Conservation (phyloP, 2,113 vertebrate species). For the Psilopogon haemacephalus region DNA sequence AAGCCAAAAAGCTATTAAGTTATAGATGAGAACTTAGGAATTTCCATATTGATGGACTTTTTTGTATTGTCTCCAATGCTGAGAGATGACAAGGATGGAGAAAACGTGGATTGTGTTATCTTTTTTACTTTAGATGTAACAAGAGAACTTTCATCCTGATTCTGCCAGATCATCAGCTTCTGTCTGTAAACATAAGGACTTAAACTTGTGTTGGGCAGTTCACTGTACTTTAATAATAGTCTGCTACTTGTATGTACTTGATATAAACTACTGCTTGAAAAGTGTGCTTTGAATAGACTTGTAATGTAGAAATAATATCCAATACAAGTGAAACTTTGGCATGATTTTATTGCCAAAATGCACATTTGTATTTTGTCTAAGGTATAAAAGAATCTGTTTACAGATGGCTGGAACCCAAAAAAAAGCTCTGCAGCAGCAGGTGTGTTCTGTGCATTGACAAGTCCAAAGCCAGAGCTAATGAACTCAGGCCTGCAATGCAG, state of each 20-base stretch:
- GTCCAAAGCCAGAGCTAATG: not conserved
- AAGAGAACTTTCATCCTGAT: not conserved
- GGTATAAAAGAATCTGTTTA: not conserved
- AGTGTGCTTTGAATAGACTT: not conserved
- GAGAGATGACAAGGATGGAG: not conserved
- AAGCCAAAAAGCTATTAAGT: not conserved
- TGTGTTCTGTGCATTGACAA: not conserved
- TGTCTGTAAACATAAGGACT: not conserved
- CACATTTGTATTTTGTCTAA: not conserved
- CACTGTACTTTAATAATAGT: not conserved
- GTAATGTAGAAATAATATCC: not conserved
- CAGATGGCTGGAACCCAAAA: not conserved
- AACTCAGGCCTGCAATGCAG: not conserved
- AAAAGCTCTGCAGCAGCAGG: not conserved
- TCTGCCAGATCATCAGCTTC: not conserved
- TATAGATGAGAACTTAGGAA: not conserved
- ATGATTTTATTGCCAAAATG: not conserved
- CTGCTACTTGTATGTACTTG: not conserved
- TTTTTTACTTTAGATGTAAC: not conserved
- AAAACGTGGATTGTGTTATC: not conserved
- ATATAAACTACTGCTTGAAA: not conserved
- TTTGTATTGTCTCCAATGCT: not conserved
- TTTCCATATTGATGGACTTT: not conserved
- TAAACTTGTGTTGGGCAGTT: not conserved
- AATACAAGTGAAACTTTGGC: not conserved